Evolutionary conservation across 2,888 invertebrate genomes (phyloP).

Genomic region (Villa cingulata): DNA sequence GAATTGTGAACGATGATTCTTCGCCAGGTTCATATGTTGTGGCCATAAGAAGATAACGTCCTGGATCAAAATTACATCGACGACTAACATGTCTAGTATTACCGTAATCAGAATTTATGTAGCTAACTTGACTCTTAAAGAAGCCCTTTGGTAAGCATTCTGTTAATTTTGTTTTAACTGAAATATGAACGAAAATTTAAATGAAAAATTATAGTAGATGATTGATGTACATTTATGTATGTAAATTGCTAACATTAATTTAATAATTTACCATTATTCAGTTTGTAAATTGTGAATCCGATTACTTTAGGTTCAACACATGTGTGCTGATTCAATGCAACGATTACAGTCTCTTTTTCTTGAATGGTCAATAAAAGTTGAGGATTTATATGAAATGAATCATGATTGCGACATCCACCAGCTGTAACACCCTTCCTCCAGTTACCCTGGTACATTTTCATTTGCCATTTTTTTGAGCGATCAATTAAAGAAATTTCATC

Average conservation of each 20-base stretch:
- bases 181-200: neutral
- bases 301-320: slow-evolving; percentile 88
- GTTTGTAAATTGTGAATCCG: slow-evolving; percentile 70
- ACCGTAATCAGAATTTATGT: slow-evolving; percentile 81
- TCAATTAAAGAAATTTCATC: slow-evolving; percentile 68
- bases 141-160: slow-evolving; percentile 68
- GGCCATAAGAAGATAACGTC: slow-evolving; percentile 72
- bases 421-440: slow-evolving; percentile 81
- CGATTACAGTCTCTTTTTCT: slow-evolving; percentile 69
- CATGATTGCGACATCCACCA: slow-evolving; percentile 80
- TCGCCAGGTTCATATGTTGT: slow-evolving; percentile 85
- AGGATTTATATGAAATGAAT: slow-evolving; percentile 87
- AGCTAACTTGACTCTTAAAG: slow-evolving; percentile 74
- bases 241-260: neutral
- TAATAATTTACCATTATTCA: slow-evolving; percentile 18
- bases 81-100: slow-evolving; percentile 79
- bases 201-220: neutral
- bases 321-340: slow-evolving; percentile 78
- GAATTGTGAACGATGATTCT: slow-evolving; percentile 75
- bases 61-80: slow-evolving; percentile 65
- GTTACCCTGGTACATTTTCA: slow-evolving; percentile 71
- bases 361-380: slow-evolving; percentile 67
- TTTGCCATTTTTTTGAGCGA: slow-evolving; percentile 68
- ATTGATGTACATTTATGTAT: too few species aligned
- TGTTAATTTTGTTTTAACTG: slow-evolving; percentile 42